Percentiles rank a stretch among this genome's conserved stretches.
Conservation (phyloP, 2,113 vertebrate genomes). For the Orthonyx spaldingii region DNA sequence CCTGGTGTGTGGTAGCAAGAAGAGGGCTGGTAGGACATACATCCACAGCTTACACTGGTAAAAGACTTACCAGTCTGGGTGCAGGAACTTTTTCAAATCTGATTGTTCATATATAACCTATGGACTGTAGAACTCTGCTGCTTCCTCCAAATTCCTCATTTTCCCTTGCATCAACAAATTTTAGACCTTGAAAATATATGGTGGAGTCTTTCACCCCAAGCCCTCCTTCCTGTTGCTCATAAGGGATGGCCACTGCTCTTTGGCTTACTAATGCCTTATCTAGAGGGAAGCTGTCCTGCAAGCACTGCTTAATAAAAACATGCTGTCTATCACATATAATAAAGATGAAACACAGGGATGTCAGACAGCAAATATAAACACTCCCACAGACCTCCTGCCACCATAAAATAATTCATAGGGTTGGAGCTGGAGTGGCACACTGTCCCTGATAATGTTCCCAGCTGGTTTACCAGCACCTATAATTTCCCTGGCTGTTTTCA, state of each 20-base stretch:
- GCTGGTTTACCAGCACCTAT: not conserved
- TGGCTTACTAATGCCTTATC: not conserved
- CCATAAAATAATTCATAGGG: not conserved
- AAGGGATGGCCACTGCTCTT: not conserved
- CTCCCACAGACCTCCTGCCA: not conserved
- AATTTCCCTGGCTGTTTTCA: not conserved
- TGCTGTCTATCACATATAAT: not conserved
- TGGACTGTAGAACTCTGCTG: not conserved
- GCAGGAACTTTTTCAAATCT: not conserved
- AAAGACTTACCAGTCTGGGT: not conserved
- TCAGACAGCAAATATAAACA: not conserved
- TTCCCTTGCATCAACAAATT: not conserved
- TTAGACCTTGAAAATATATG: not conserved
- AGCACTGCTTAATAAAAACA: not conserved
- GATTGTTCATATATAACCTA: not conserved
- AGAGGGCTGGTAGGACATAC: not conserved
- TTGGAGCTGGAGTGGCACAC: not conserved
- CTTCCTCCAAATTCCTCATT: not conserved
- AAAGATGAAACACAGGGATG: not conserved
- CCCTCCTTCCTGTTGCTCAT: not conserved
- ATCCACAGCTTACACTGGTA: not conserved
- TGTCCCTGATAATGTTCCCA: not conserved
- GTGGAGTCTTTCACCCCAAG: not conserved
- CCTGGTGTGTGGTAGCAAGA: not conserved
- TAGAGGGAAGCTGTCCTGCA: not conserved